Evolutionary conservation across 2,888 invertebrate genomes (phyloP).

Genomic region (Parnassius orleans): DNA sequence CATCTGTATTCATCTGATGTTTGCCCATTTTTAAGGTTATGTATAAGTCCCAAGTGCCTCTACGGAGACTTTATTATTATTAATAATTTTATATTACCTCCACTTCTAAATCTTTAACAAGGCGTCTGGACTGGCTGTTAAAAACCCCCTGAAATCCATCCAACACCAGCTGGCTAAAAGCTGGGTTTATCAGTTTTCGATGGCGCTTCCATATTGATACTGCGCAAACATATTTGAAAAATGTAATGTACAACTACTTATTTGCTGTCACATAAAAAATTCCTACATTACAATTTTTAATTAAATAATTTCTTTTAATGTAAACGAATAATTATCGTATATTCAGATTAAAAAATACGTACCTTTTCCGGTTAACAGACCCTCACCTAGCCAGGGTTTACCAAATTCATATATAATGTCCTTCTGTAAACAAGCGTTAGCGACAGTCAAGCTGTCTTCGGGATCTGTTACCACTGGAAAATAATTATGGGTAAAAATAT

Average conservation of each 20-base stretch:
- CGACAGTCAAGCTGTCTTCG: slow-evolving; percentile 25
- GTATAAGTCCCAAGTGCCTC: no score
- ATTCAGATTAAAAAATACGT: slow-evolving; percentile 6
- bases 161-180: slow-evolving; percentile 52
- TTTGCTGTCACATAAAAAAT: neutral
- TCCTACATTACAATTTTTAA: neutral
- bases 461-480: slow-evolving; percentile 32
- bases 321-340: neutral
- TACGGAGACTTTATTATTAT: no score
- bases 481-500: neutral
- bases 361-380: slow-evolving; percentile 28
- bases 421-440: slow-evolving; percentile 22
- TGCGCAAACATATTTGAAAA: slow-evolving; percentile 28
- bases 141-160: slow-evolving; percentile 53
- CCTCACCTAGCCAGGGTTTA: slow-evolving; percentile 26
- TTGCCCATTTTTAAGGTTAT: no score
- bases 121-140: slow-evolving; percentile 49
- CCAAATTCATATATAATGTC: slow-evolving; percentile 5
- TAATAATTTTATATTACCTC: no score
- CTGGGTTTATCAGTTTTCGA: slow-evolving; percentile 54
- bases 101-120: slow-evolving; percentile 33
- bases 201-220: slow-evolving; percentile 57
- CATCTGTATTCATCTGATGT: no score
- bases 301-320: neutral
- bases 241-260: neutral